A percentile compares a stretch with the other conserved stretches of the same genome.
phyloP scores from a whole-genome alignment of 2,113 vertebrate species.

The Engraulis encrasicolus region DNA sequence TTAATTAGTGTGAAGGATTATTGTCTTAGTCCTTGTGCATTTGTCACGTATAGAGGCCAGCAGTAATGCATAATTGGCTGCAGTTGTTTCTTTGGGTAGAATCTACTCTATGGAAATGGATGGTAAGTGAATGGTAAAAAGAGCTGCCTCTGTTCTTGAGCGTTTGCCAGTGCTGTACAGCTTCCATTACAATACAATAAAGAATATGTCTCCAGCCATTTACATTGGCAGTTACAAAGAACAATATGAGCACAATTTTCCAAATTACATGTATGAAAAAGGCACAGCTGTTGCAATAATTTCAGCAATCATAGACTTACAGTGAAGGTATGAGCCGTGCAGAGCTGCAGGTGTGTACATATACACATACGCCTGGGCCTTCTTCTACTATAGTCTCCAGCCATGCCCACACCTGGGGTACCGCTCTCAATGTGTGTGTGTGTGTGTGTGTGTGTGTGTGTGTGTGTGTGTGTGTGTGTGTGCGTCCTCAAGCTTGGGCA shows the following conservation, averaged over 20 bases:
- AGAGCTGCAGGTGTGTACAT: no score
- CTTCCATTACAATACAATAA: background rate
- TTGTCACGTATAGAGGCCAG: background rate
- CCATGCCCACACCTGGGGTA: no score
- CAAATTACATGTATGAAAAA: background rate
- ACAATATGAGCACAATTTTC: background rate
- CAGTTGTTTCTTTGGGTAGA: background rate
- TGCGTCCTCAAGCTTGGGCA: no score
- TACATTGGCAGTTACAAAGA: background rate
- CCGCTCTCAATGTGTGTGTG: no score
- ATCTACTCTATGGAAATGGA: background rate
- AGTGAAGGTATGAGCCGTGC: background rate
- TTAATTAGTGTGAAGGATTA: background rate
- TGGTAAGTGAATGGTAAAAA: background rate
- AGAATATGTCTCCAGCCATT: background rate
- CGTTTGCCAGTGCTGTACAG: background rate
- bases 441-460: no score
- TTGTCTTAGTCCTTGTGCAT: background rate
- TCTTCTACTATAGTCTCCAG: no score
- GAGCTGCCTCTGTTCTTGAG: background rate
- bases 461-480: no score
- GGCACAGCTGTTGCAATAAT: background rate
- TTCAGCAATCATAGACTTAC: background rate
- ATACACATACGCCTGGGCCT: no score
- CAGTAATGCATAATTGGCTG: background rate